phyloP scores from a whole-genome alignment of 2,797 vertebrate species.

The Myripristis jacobus region DNA sequence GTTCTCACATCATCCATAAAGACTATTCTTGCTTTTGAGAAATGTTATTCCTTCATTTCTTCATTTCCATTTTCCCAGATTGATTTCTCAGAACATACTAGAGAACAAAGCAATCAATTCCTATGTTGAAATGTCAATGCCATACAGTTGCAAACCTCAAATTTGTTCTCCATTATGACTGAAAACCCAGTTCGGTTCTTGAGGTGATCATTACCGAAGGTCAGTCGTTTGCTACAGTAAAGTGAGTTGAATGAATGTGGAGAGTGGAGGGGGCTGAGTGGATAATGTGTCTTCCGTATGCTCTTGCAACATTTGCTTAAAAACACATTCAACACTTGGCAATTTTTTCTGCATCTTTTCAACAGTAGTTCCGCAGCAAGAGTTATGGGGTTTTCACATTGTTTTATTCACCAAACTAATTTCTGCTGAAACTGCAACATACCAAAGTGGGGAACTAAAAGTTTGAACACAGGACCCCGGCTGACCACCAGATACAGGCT shows the following conservation, averaged over 20 bases:
- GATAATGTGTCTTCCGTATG: slow-evolving; percentile 78
- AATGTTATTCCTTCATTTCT: slow-evolving; percentile 10
- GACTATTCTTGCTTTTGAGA: slow-evolving; percentile 25
- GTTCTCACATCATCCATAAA: slow-evolving; percentile 27
- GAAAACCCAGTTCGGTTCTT: slow-evolving; percentile 63
- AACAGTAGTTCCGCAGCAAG: slow-evolving; percentile 64
- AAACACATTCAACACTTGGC: slow-evolving; percentile 72
- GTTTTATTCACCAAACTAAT: slow-evolving; percentile 67
- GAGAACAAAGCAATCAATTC: not conserved
- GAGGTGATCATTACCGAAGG: slow-evolving; percentile 45
- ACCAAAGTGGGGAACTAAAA: slow-evolving; percentile 51
- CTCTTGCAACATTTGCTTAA: slow-evolving; percentile 52
- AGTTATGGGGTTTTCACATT: slow-evolving; percentile 67
- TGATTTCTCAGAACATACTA: slow-evolving; percentile 17
- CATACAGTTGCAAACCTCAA: slow-evolving; percentile 12
- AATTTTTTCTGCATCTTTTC: slow-evolving; percentile 58
- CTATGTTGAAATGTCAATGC: slow-evolving; percentile 3
- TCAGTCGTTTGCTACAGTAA: slow-evolving; percentile 48
- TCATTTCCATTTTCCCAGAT: not conserved
- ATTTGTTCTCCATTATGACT: slow-evolving; percentile 45
- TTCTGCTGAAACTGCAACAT: slow-evolving; percentile 69
- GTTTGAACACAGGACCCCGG: slow-evolving; percentile 27
- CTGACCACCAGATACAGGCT: slow-evolving; percentile 11
- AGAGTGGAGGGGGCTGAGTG: slow-evolving; percentile 59
- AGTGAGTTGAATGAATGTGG: slow-evolving; percentile 61